Conservation (phyloP, 2,113 vertebrate genomes). For the Pygoscelis adeliae region DNA sequence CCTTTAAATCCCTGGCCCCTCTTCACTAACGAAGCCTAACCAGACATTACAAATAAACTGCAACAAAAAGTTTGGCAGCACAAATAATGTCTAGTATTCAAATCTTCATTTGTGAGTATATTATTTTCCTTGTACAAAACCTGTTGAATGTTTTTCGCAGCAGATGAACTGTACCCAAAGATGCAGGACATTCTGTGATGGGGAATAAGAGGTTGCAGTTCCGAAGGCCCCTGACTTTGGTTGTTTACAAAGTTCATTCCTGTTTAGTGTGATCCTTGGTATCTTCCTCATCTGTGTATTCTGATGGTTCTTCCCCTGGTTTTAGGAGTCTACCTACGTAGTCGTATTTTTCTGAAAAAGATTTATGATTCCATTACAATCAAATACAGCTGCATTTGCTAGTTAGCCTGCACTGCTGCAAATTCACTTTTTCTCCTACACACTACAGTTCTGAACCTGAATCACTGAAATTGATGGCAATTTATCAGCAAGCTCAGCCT, state of each 20-base stretch:
- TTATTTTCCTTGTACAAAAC: constrained; percentile 77
- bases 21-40: constrained; percentile 70
- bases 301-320: constrained; percentile 96
- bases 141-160: constrained; percentile 75
- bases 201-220: constrained; percentile 81
- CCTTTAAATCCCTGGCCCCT: constrained; percentile 69
- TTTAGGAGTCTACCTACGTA: constrained; percentile 98
- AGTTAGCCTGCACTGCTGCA: not conserved
- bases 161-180: constrained; percentile 77
- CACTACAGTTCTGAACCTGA: not conserved
- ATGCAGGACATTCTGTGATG: constrained; percentile 72
- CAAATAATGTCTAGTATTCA: constrained; percentile 73
- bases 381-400: not conserved
- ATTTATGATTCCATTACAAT: constrained; percentile 37
- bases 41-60: constrained; percentile 75
- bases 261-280: constrained; percentile 97
- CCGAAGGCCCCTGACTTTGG: constrained; percentile 92
- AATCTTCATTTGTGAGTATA: constrained; percentile 72
- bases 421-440: not conserved
- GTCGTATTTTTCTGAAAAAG: constrained; percentile 94
- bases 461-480: not conserved
- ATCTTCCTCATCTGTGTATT: constrained; percentile 99
- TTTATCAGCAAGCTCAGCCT: not conserved
- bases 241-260: constrained; percentile 90
- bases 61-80: constrained; percentile 72